Base-by-base conservation (phyloP, 2,888 invertebrate species). In the Philaethria dido region DNA sequence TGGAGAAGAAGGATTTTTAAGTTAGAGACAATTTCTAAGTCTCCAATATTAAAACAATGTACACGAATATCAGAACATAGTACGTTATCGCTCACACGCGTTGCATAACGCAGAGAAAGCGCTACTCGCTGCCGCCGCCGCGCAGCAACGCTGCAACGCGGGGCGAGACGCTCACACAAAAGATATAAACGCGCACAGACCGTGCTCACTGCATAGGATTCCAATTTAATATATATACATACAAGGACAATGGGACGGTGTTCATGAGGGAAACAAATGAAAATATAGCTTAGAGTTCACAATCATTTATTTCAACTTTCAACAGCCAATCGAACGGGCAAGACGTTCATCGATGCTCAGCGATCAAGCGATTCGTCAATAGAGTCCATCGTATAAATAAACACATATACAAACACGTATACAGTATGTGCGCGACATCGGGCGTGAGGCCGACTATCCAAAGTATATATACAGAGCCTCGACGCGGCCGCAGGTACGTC, bases 271-370 rank as follows among this genome's bases (percentile, higher is more conserved):
- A 45, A 2, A 16, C 42, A 62, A 62, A 66, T 61, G 2, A 66
- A 44, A 62, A 22, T 39, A 18, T 22, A 2, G 0, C 45, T 36
- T 48, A 8, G n/a, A 73, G 77, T 73, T 75, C 67, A 79, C 76
- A 76, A 77, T 83, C 77, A 80, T 80, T 86, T 82, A 44, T 80
- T 76, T 65, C 52, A 52, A 52, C 29, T 75, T 82, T 82, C 73
- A 87, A 87, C 87, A 85, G 83, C 81, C 86, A 87, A 83, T 83
- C 80, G 78, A 83, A 82, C 81, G 81, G 78, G 76, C 75, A 71
- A 73, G 67, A 68, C 72, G 77, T 70, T 79, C 76, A 74, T 70
- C 72, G 72, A 70, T 72, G 75, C 42, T 57, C 57, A 42, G 52
- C 52, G 52, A 57, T 42, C 42, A 42, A 22, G 75, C 73, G 70